Percentiles rank a stretch among this genome's conserved stretches.
Conservation (phyloP, 2,797 vertebrate genomes). For the Hirundo rustica region DNA sequence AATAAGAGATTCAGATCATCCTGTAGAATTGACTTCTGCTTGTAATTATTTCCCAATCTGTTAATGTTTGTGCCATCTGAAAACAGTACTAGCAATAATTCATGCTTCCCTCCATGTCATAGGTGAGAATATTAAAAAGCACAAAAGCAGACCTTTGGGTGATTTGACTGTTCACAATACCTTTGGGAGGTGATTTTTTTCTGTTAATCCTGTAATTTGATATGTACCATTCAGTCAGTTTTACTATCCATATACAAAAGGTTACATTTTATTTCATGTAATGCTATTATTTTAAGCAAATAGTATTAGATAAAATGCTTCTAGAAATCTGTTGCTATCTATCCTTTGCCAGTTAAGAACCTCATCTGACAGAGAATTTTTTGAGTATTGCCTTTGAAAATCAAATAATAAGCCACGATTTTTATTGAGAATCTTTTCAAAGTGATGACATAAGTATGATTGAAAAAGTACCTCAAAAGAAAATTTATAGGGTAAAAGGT, state of each 20-base stretch:
- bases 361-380: constrained; percentile 15
- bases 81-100: neutral
- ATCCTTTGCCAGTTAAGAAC: constrained; percentile 5
- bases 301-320: neutral
- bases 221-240: neutral
- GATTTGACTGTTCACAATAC: neutral
- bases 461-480: neutral
- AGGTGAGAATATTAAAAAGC: neutral
- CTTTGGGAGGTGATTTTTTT: neutral
- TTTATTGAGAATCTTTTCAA: constrained; percentile 52
- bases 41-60: neutral
- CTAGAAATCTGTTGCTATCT: neutral
- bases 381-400: constrained; percentile 37
- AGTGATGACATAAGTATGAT: neutral
- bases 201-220: neutral
- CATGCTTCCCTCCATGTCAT: neutral
- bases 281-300: neutral
- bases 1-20: neutral
- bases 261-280: neutral
- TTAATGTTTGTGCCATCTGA: neutral
- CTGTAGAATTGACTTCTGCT: neutral
- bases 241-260: neutral
- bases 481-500: constrained; percentile 30
- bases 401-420: constrained; percentile 30
- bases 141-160: neutral